phyloP scores from a whole-genome alignment of 2,797 vertebrate genomes.

The Todus mexicanus region DNA sequence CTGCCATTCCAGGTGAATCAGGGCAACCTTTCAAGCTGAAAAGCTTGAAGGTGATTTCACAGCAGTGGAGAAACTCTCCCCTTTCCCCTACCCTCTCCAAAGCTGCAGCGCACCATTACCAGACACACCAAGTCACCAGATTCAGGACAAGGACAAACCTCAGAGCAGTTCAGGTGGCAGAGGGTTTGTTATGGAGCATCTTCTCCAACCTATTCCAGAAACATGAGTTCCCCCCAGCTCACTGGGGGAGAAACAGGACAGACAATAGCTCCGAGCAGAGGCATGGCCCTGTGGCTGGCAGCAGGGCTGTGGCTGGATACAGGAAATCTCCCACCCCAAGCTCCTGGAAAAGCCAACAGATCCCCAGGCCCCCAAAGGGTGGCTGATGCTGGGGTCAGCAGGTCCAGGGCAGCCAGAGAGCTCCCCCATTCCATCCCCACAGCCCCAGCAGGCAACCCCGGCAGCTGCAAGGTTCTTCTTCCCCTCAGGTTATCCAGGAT shows the following conservation, averaged over 20 bases:
- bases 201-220: not conserved
- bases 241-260: not conserved
- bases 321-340: not conserved
- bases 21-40: not conserved
- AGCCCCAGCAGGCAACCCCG: not conserved
- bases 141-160: not conserved
- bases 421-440: not conserved
- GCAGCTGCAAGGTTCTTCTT: not conserved
- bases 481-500: not conserved
- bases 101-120: not conserved
- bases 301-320: not conserved
- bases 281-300: rapidly evolving
- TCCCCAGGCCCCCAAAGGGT: not conserved
- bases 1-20: not conserved
- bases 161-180: not conserved
- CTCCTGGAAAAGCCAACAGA: not conserved
- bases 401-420: not conserved
- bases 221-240: rapidly evolving
- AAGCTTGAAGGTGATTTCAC: not conserved
- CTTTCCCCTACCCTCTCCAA: rapidly evolving
- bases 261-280: not conserved
- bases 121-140: not conserved
- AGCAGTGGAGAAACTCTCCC: not conserved
- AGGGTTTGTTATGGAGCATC: not conserved
- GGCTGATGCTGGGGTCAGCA: not conserved